Evolutionary conservation across 2,113 vertebrate genomes (phyloP).

Genomic region (Sturnus vulgaris): DNA sequence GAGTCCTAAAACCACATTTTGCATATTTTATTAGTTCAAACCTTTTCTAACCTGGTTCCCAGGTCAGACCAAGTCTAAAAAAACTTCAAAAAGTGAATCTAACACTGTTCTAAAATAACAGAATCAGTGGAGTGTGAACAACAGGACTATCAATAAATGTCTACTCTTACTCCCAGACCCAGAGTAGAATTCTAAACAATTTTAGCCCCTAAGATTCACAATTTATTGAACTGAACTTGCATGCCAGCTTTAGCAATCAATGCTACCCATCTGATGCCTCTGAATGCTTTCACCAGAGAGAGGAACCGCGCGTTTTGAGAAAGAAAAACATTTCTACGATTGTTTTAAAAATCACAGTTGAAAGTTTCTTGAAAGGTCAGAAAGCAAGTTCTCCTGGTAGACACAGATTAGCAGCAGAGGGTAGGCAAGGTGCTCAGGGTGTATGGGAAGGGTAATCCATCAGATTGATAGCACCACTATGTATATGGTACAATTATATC

Average conservation of each 20-base stretch:
- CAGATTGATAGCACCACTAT: constrained; percentile 31
- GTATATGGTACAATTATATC: constrained; percentile 48
- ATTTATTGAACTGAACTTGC: constrained; percentile 16
- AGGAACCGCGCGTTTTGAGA: not conserved
- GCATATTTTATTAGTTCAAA: constrained; percentile 47
- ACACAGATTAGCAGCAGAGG: constrained; percentile 34
- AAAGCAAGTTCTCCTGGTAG: not conserved
- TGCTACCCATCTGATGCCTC: not conserved
- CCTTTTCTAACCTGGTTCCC: constrained; percentile 34
- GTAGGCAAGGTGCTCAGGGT: constrained; percentile 26
- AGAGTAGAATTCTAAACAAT: not conserved
- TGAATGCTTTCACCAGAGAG: not conserved
- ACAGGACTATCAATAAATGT: constrained; percentile 12
- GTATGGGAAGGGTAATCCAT: constrained; percentile 19
- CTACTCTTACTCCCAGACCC: not conserved
- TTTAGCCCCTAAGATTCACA: not conserved
- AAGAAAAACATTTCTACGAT: constrained; percentile 36
- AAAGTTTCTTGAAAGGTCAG: constrained; percentile 48
- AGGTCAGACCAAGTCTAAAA: not conserved
- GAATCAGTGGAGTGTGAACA: not conserved
- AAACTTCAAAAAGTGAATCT: not conserved
- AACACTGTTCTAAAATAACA: not conserved
- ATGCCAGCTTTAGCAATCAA: not conserved
- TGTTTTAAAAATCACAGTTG: not conserved
- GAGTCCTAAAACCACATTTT: constrained; percentile 37